Evolutionary conservation across 2,797 vertebrate species (phyloP).

Genomic region (Mus minutoides): DNA sequence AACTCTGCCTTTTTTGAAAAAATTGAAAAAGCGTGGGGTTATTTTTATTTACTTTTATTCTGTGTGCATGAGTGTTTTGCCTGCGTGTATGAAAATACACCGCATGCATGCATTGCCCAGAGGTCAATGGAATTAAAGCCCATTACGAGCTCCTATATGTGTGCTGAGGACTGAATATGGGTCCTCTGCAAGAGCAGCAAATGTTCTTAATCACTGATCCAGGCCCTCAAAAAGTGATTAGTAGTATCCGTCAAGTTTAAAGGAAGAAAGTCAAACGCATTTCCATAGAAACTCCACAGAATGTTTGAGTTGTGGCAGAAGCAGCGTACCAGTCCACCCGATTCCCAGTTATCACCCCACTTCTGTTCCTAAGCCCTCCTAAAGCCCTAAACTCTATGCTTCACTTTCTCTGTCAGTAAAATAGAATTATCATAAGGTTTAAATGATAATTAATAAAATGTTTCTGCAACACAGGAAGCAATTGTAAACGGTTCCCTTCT

Average conservation of each 20-base stretch:
- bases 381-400: neutral
- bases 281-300: neutral
- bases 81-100: no score
- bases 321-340: accelerated
- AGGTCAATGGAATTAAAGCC: neutral
- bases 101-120: neutral
- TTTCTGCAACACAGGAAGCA: conserved; percentile 18
- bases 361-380: neutral
- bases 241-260: neutral
- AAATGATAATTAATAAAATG: conserved; percentile 31
- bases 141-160: neutral
- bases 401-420: neutral
- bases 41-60: neutral
- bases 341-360: neutral
- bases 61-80: neutral
- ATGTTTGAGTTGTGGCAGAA: neutral
- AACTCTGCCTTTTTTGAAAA: conserved; percentile 20
- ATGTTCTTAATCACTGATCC: neutral
- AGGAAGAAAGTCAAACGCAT: neutral
- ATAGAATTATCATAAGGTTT: neutral
- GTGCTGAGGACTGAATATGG: neutral
- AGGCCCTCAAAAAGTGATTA: neutral
- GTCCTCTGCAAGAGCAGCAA: neutral
- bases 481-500: conserved; percentile 18
- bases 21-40: neutral